Evolutionary conservation across 2,113 vertebrate species (phyloP).

Genomic region (Bostrychus sinensis): DNA sequence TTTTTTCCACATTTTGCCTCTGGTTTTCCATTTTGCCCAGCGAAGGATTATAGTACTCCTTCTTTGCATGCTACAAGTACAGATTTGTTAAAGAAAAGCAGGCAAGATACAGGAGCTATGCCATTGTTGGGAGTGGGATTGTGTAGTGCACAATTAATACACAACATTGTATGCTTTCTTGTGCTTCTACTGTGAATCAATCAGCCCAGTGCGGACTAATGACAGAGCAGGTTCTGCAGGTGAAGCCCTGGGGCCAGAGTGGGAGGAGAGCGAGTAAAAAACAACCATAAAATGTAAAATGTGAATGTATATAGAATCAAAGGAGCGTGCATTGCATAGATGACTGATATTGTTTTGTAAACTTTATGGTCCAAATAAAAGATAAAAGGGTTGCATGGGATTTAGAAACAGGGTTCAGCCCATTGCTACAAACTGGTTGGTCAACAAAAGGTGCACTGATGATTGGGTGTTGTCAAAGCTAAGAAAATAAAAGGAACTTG

Average conservation of each 20-base stretch:
- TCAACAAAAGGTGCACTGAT: neutral
- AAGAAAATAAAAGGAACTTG: neutral
- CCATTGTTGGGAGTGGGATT: too few relatives aligned
- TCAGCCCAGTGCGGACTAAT: slow-evolving; percentile 28
- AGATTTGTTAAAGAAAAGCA: too few relatives aligned
- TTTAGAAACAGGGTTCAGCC: neutral
- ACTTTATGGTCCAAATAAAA: neutral
- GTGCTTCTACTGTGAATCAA: slow-evolving; percentile 33
- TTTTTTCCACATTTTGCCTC: too few relatives aligned
- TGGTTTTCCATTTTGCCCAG: too few relatives aligned
- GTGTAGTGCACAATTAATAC: neutral
- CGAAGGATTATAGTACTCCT: too few relatives aligned
- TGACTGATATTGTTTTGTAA: neutral
- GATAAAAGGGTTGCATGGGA: neutral
- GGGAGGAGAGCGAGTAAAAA: slow-evolving; percentile 18
- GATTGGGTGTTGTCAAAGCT: neutral
- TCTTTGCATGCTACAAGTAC: too few relatives aligned
- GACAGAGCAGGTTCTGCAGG: slow-evolving; percentile 47
- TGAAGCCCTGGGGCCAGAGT: slow-evolving; percentile 35
- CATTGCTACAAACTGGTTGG: too few relatives aligned
- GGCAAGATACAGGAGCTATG: too few relatives aligned
- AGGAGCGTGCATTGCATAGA: neutral
- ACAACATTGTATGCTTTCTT: slow-evolving; percentile 28
- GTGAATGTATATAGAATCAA: slow-evolving; percentile 17
- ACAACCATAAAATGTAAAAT: slow-evolving; percentile 7